Conservation (phyloP, 2,888 invertebrate species). For the Cantharis rufa region DNA sequence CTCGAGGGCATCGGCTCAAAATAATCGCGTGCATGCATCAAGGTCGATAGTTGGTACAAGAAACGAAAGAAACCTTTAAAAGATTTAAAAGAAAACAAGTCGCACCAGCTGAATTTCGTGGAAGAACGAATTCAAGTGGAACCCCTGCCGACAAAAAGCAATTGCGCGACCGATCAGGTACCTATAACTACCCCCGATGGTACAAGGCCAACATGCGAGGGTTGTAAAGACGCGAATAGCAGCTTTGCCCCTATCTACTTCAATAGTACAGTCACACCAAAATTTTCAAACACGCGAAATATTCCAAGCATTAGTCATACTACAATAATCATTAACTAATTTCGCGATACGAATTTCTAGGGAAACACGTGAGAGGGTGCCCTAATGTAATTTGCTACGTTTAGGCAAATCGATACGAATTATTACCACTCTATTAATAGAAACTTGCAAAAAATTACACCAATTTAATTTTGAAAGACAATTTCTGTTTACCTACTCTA, state of each 20-base stretch:
- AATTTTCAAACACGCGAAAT: slow-evolving; percentile 40
- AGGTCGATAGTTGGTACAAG: slow-evolving; percentile 1
- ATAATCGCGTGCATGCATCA: slow-evolving; percentile 14
- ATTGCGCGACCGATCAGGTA: slow-evolving; percentile 31
- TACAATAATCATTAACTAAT: slow-evolving; percentile 19
- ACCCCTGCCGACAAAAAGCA: slow-evolving; percentile 21
- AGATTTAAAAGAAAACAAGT: slow-evolving; percentile 3
- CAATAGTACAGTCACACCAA: slow-evolving; percentile 37
- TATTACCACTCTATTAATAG: neutral
- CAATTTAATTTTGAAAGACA: neutral
- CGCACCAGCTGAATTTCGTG: slow-evolving; percentile 6
- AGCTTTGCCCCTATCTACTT: slow-evolving; percentile 24
- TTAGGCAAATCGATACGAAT: slow-evolving; percentile 9
- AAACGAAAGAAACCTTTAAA: neutral
- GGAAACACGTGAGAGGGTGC: slow-evolving; percentile 10
- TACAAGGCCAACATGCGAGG: slow-evolving; percentile 36
- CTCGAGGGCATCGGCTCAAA: slow-evolving; percentile 11
- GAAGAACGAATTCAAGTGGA: slow-evolving; percentile 8
- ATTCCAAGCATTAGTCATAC: slow-evolving; percentile 41
- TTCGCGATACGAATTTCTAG: slow-evolving; percentile 8
- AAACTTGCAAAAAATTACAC: neutral
- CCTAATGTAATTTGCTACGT: slow-evolving; percentile 7
- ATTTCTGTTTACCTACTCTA: neutral
- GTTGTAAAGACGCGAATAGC: slow-evolving; percentile 33
- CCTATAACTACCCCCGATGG: slow-evolving; percentile 26